A percentile compares a stretch with the other conserved stretches of the same genome.
Conservation (phyloP, 2,888 invertebrate species). For the Aquatica leii region DNA sequence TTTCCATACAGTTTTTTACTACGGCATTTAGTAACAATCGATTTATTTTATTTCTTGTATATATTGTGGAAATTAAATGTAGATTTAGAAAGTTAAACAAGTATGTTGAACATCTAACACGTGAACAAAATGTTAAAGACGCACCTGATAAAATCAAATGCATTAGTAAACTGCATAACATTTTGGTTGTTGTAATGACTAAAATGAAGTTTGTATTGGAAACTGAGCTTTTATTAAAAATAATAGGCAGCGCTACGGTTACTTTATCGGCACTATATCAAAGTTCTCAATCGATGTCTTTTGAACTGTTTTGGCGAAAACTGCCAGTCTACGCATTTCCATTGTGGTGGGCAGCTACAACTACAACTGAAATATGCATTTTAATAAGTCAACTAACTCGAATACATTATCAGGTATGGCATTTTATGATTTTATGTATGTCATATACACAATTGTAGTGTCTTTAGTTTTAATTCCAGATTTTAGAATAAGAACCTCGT, state of each 20-base stretch:
- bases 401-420: constrained; percentile 3
- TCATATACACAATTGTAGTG: neutral
- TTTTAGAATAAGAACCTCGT: too few relatives aligned
- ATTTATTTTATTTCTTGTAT: neutral
- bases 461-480: neutral
- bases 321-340: neutral
- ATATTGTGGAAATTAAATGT: neutral
- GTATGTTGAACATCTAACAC: neutral
- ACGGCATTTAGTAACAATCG: constrained; percentile 1
- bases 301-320: neutral
- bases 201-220: neutral
- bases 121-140: too few relatives aligned
- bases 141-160: neutral
- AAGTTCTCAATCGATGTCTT: neutral
- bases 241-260: neutral
- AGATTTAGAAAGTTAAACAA: neutral
- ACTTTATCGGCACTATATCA: neutral
- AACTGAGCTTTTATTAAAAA: neutral
- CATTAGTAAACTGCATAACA: neutral
- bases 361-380: neutral
- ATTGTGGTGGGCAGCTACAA: neutral
- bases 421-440: neutral
- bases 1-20: neutral
- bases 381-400: neutral
- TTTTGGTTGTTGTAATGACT: neutral